phyloP scores from a whole-genome alignment of 2,113 vertebrate genomes.

The Leiothrix lutea region DNA sequence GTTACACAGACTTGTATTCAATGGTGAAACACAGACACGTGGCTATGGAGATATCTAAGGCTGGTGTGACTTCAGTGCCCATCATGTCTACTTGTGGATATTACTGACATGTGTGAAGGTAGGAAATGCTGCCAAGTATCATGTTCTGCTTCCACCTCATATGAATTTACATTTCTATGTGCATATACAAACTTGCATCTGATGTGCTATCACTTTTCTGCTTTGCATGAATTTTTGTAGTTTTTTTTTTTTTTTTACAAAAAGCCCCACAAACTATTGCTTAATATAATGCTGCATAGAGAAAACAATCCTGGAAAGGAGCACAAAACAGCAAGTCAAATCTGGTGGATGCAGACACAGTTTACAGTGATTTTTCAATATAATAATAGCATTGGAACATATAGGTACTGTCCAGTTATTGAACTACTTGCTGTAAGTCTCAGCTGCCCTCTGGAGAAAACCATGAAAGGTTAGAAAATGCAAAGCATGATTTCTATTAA shows the following conservation, averaged over 20 bases:
- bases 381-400: not conserved
- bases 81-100: not conserved
- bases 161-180: not conserved
- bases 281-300: not conserved
- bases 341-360: not conserved
- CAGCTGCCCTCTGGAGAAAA: not conserved
- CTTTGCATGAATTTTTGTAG: not conserved
- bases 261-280: not conserved
- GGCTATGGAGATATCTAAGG: not conserved
- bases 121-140: not conserved
- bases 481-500: not conserved
- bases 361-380: not conserved
- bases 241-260: not conserved
- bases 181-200: not conserved
- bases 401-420: not conserved
- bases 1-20: not conserved
- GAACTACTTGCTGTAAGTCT: not conserved
- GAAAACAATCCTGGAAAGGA: not conserved
- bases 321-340: not conserved
- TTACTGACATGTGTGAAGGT: not conserved
- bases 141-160: not conserved
- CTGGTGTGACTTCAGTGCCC: not conserved
- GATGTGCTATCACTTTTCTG: not conserved
- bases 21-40: accelerated
- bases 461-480: not conserved